Evolutionary conservation across 2,888 invertebrate genomes (phyloP), one percentile per base, ranked within the genome.

Genomic region (Cephonodes hylas): DNA sequence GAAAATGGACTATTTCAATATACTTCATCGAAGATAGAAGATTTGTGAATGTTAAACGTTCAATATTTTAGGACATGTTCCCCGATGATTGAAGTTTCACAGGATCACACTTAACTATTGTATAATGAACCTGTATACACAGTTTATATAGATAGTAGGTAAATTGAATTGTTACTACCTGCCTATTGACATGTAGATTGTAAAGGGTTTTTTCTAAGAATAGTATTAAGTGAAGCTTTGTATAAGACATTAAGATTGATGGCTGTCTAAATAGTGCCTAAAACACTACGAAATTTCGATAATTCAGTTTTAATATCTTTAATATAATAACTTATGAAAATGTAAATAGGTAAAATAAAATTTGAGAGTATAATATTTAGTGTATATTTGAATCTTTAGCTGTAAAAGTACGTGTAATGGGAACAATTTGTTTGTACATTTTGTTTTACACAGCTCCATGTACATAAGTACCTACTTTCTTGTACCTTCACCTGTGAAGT

Each of bases 221-320:
- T 84, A 86, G 82, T 69, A 69, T 59, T 86, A 87, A 85, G 84
- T 81, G 79, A 91, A 86, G 91, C 91, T 91, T 92, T 85, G 86
- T 88, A 84, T 90, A 90, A 91, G 86, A 88, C 69, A 86, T 69
- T 91, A 91, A 91, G 88, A 92, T 91, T 92, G 91, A 92, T 92
- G 92, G 92, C 92, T 92, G 92, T 92, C 89, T 91, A 89, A 90
- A 91, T 91, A 92, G 92, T 92, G 91, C 92, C 92, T 92, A 92
- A 91, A 89, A 90, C 90, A 91, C 89, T 91, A 91, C 89, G 89
- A 91, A 89, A 86, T 89, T 91, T 91, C 90, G 89, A 88, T 88
- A 88, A 86, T 86, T 90, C 88, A 83, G 89, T 89, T 91, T 91
- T 89, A 88, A 84, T 89, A 87, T 81, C 84, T 83, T 86, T 83